A percentile compares a stretch with the other conserved stretches of the same genome.
Evolutionary conservation across 2,113 vertebrate species (phyloP).

Genomic region (Chionomys nivalis): DNA sequence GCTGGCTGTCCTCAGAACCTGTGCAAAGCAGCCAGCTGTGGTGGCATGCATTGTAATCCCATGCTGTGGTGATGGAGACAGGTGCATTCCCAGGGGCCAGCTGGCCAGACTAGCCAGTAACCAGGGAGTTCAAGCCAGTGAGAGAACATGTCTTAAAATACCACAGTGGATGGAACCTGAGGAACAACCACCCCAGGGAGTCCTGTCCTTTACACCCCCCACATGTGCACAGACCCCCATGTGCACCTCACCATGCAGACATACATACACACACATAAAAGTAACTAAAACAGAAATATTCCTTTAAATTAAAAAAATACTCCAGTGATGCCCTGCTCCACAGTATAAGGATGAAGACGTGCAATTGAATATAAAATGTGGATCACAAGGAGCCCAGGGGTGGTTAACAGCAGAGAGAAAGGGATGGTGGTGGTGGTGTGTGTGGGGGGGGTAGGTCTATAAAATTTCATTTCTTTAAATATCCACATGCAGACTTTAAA

Average conservation of each 20-base stretch:
- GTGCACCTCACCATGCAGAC: neutral
- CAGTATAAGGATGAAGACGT: neutral
- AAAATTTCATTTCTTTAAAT: neutral
- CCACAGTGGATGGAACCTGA: neutral
- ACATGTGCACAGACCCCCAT: neutral
- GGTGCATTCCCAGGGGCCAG: neutral
- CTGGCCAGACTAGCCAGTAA: neutral
- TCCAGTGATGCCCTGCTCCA: neutral
- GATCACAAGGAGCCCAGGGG: neutral
- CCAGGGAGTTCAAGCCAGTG: neutral
- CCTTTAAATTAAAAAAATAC: neutral
- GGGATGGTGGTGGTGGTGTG: neutral
- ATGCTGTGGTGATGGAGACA: neutral
- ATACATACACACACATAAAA: neutral
- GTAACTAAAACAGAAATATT: neutral
- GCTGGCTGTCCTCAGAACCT: no score
- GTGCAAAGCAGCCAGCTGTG: neutral
- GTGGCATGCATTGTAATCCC: no score
- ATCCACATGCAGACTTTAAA: no score
- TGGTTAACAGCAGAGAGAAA: neutral
- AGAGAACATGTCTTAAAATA: neutral
- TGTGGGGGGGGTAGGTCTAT: neutral
- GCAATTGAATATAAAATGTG: neutral
- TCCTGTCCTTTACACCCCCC: neutral
- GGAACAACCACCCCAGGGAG: neutral